Evolutionary conservation across 2,888 invertebrate genomes (phyloP).

Genomic region (Plagiodera versicolora): DNA sequence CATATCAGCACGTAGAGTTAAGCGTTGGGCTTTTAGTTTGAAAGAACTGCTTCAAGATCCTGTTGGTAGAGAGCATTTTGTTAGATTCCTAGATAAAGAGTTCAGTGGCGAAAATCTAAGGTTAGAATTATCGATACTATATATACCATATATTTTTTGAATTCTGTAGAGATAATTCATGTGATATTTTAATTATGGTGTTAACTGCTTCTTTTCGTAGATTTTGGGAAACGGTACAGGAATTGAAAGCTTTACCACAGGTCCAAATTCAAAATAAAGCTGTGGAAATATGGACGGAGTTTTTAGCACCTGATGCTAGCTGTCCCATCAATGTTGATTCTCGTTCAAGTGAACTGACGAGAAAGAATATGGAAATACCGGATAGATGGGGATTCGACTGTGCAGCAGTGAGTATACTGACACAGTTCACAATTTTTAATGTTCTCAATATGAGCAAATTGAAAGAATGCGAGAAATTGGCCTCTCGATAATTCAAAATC

Average conservation of each 20-base stretch:
- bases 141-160: not conserved
- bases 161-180: not conserved
- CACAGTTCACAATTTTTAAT: constrained; percentile 1
- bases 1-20: constrained; percentile 88
- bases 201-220: constrained; percentile 55
- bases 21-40: constrained; percentile 96
- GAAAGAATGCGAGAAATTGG: too few relatives aligned
- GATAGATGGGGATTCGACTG: constrained; percentile 96
- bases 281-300: constrained; percentile 90
- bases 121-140: constrained; percentile 58
- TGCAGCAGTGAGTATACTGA: constrained; percentile 76
- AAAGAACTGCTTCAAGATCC: constrained; percentile 93
- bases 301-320: constrained; percentile 88
- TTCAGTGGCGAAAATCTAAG: constrained; percentile 98
- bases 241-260: constrained; percentile 85
- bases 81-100: constrained; percentile 94
- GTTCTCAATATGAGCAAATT: too few relatives aligned
- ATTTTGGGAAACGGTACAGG: constrained; percentile 95
- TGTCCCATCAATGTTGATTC: constrained; percentile 98
- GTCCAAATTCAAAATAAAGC: constrained; percentile 81
- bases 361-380: constrained; percentile 77
- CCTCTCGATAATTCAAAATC: too few relatives aligned
- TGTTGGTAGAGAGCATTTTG: constrained; percentile 95
- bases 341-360: constrained; percentile 81
- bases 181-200: not conserved